A percentile compares a stretch with the other conserved stretches of the same genome.
These are phyloP conservation scores for Rhizoglyphus robini DNA, from an alignment of 1,140 invertebrate species.

Conservation along the genomic window DNA sequence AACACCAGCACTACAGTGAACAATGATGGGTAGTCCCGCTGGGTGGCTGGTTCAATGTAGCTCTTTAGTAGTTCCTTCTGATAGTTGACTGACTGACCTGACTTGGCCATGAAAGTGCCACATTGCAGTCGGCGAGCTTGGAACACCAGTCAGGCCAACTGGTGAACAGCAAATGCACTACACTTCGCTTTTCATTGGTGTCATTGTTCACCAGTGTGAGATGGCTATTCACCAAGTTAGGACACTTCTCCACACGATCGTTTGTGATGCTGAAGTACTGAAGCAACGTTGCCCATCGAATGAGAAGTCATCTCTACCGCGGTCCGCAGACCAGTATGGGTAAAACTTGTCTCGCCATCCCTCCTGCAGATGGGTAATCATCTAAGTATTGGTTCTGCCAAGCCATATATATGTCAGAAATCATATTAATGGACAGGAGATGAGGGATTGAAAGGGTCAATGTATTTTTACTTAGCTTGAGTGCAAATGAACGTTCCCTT, in stretches of 20 bases:
- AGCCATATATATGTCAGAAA: conserved; percentile 89
- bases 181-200: conserved; percentile 6
- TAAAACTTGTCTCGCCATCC: conserved; percentile 77
- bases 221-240: conserved; percentile 69
- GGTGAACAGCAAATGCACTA: conserved; percentile 61
- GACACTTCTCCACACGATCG: conserved; percentile 54
- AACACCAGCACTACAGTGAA: too few relatives aligned
- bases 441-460: background rate
- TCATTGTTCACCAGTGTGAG: conserved; percentile 33
- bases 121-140: conserved; percentile 61
- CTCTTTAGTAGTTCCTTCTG: conserved; percentile 40
- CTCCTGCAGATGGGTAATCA: conserved; percentile 77
- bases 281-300: too few relatives aligned
- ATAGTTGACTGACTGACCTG: too few relatives aligned
- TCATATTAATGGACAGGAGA: conserved; percentile 42
- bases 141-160: conserved; percentile 65
- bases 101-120: conserved; percentile 64
- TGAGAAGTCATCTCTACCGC: too few relatives aligned
- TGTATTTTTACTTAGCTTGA: conserved; percentile 49
- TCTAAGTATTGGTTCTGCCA: conserved; percentile 57
- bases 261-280: conserved; percentile 63
- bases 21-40: too few relatives aligned
- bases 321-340: conserved; percentile 76
- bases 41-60: too few relatives aligned
- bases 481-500: conserved; percentile 95